Percentiles rank a stretch among this genome's conserved stretches.
These are phyloP conservation scores for Ageneiosus marmoratus DNA, from an alignment of 2,113 vertebrate species.

Conservation along the genomic window DNA sequence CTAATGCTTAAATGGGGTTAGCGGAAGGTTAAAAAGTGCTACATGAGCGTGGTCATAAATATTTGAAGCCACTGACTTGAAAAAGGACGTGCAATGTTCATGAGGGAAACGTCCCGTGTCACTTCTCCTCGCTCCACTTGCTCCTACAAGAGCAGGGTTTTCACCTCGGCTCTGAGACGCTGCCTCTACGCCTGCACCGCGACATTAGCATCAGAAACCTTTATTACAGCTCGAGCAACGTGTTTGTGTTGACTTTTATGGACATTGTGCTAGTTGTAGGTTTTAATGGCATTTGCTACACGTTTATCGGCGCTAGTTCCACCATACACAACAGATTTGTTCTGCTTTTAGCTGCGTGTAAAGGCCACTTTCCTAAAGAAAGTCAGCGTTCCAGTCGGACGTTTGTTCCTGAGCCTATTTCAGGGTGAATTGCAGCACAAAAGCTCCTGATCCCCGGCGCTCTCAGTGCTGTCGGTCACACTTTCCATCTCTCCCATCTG, in stretches of 20 bases:
- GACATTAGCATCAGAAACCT: neutral
- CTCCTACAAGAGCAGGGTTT: conserved; percentile 40
- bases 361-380: conserved; percentile 13
- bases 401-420: conserved; percentile 44
- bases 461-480: conserved; percentile 42
- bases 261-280: neutral
- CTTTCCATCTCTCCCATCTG: conserved; percentile 41
- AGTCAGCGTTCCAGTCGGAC: conserved; percentile 33
- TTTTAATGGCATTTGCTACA: neutral
- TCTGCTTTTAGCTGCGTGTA: conserved; percentile 23
- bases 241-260: conserved; percentile 12
- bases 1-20: conserved; percentile 71
- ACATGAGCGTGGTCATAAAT: conserved; percentile 71
- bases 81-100: conserved; percentile 52
- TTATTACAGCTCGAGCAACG: neutral
- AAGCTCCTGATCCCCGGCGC: conserved; percentile 20
- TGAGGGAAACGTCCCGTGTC: conserved; percentile 46
- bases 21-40: conserved; percentile 71
- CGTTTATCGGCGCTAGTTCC: neutral
- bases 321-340: neutral
- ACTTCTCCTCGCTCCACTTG: conserved; percentile 42
- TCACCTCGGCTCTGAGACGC: conserved; percentile 30
- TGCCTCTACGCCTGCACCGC: neutral
- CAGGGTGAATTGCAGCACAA: conserved; percentile 53
- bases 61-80: conserved; percentile 70